phyloP scores from a whole-genome alignment of 2,888 invertebrate species.

The Operophtera brumata region DNA sequence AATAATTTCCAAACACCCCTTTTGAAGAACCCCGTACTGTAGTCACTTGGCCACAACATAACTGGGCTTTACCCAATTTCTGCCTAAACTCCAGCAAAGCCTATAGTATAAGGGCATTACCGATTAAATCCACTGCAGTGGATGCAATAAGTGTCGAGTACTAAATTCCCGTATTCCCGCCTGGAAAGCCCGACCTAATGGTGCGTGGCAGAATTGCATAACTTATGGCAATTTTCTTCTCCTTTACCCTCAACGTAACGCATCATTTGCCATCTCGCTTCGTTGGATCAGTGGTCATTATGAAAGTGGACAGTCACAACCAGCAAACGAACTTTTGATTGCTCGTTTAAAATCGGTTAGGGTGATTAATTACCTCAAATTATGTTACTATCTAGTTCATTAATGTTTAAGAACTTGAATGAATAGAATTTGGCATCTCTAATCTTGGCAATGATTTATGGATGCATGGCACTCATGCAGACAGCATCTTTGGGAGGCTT shows the following conservation, averaged over 20 bases:
- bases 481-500: too few species aligned
- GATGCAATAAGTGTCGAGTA: slow-evolving; percentile 59
- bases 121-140: slow-evolving; percentile 52
- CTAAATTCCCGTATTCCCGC: slow-evolving; percentile 48
- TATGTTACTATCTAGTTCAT: too few species aligned
- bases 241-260: slow-evolving; percentile 58
- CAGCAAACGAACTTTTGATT: slow-evolving; percentile 43
- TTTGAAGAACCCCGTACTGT: too few species aligned
- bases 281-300: slow-evolving; percentile 55
- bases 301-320: slow-evolving; percentile 55
- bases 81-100: slow-evolving; percentile 14
- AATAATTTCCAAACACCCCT: too few species aligned
- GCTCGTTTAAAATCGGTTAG: slow-evolving; percentile 28
- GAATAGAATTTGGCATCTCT: too few species aligned
- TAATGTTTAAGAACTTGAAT: too few species aligned
- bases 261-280: slow-evolving; percentile 62
- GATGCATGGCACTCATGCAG: background rate
- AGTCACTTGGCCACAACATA: background rate
- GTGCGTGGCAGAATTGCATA: slow-evolving; percentile 70
- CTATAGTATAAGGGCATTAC: slow-evolving; percentile 24
- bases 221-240: slow-evolving; percentile 71
- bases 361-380: too few species aligned
- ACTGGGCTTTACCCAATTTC: slow-evolving; percentile 1
- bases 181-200: slow-evolving; percentile 61
- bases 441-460: too few species aligned